A percentile compares a stretch with the other conserved stretches of the same genome.
Evolutionary conservation across 2,113 vertebrate species (phyloP).

Genomic region (Gadus macrocephalus): DNA sequence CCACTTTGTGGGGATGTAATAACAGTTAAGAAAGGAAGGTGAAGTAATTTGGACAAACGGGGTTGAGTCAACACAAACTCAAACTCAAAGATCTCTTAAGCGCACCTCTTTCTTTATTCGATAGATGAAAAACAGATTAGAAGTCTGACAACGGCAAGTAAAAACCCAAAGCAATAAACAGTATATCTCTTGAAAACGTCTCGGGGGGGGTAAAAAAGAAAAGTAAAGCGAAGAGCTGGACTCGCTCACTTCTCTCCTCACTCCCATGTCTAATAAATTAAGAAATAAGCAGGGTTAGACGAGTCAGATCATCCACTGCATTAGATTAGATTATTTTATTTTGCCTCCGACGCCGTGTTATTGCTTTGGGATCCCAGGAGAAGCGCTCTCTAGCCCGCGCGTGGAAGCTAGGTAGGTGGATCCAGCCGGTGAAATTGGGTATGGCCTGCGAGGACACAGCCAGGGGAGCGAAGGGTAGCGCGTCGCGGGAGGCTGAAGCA

Average conservation of each 20-base stretch:
- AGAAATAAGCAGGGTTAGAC: slow-evolving; percentile 62
- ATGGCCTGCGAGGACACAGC: slow-evolving; percentile 16
- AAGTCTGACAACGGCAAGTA: slow-evolving; percentile 9
- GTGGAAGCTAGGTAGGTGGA: slow-evolving; percentile 32
- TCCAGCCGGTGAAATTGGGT: slow-evolving; percentile 42
- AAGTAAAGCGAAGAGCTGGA: slow-evolving; percentile 23
- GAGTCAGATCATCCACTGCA: slow-evolving; percentile 59
- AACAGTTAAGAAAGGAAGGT: too few species aligned
- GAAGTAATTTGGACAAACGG: too few species aligned
- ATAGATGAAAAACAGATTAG: slow-evolving; percentile 16
- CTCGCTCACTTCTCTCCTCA: slow-evolving; percentile 42
- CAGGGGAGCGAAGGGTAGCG: slow-evolving; percentile 20
- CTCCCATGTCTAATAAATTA: slow-evolving; percentile 70
- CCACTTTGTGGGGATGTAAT: too few species aligned
- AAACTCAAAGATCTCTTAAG: slow-evolving; percentile 14
- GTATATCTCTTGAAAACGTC: slow-evolving; percentile 51
- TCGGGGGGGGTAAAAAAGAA: slow-evolving; percentile 29
- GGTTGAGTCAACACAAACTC: not conserved
- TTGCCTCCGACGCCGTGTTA: slow-evolving; percentile 61
- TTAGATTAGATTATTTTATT: slow-evolving; percentile 71
- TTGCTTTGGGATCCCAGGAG: slow-evolving; percentile 66
- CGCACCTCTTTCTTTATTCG: slow-evolving; percentile 14
- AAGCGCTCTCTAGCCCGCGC: slow-evolving; percentile 33
- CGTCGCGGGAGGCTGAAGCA: not conserved
- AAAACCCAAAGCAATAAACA: slow-evolving; percentile 68